Base-by-base conservation (phyloP, 1,140 invertebrate species). In the Drosophila melanica region DNA sequence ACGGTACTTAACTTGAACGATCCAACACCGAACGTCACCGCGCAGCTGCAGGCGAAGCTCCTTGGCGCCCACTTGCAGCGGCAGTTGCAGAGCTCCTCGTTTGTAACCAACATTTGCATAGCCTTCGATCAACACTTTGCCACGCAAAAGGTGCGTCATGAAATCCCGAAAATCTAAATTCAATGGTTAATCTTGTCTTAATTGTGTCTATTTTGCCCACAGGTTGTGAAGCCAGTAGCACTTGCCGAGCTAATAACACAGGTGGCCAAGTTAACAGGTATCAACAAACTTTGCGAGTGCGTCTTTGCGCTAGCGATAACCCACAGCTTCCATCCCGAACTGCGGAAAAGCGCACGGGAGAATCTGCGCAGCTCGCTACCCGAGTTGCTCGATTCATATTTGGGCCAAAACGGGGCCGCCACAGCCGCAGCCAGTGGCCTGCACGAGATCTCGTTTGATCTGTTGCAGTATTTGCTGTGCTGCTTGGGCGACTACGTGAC, bases 201-300 rank as follows among this genome's bases (percentile, higher is more conserved):
- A 93, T 96, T 8, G 23, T 16, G 9, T 45, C 11, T 27, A 81
- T 95, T 95, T 93, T 94, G 95, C 79, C 18, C 33, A 4, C 33
- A 87, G 82, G 53, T 68, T 14, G 20, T 79, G 7, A 87, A 89
- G 35, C 53, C 82, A 16, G 18, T 70, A 23, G 77, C 51, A 11
- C 94, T 96, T 72, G 92, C 94, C 75, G 95, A 96, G 89, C 95
- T 98, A 86, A 95, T 98, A 92, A 93, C 93, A 84, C 95, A 97
- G 85, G 93, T 98, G 59, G 96, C 95, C 92, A 96, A 96, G 93
- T 94, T 96, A 81, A 94, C 98, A 72, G 95, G 95, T 85, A 94
- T 98, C 74, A 96, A 95, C 54, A 94, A 96, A 79, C 95, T 98
- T 12, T 96, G 98, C 93, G 97, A 98, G 93, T 96, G 98, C 84